Evolutionary conservation across 2,113 vertebrate genomes (phyloP).

Genomic region (Argyrosomus japonicus): DNA sequence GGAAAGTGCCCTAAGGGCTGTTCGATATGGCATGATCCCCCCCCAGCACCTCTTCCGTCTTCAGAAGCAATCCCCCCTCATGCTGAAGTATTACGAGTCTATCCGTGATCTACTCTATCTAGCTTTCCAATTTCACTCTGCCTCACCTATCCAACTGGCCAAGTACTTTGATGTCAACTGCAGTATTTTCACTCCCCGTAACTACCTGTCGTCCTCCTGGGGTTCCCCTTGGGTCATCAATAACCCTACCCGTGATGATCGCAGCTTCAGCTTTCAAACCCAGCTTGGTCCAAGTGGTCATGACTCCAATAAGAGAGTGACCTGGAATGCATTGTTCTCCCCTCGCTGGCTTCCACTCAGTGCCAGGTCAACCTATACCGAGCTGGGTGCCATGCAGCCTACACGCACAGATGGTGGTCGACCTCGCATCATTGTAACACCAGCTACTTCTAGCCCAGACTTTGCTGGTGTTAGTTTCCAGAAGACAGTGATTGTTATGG

Average conservation of each 20-base stretch:
- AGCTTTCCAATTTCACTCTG: slow-evolving; percentile 97
- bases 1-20: slow-evolving; percentile 86
- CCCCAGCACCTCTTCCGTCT: slow-evolving; percentile 93
- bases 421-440: slow-evolving; percentile 92
- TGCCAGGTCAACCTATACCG: slow-evolving; percentile 89
- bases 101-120: slow-evolving; percentile 93
- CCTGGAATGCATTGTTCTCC: slow-evolving; percentile 96
- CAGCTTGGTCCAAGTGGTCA: slow-evolving; percentile 94
- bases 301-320: slow-evolving; percentile 90
- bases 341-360: slow-evolving; percentile 94
- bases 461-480: slow-evolving; percentile 95
- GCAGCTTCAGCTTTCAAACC: slow-evolving; percentile 97
- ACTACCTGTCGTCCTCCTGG: slow-evolving; percentile 94
- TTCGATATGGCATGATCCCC: slow-evolving; percentile 96
- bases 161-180: slow-evolving; percentile 97
- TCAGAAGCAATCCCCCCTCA: slow-evolving; percentile 89
- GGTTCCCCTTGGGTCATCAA: slow-evolving; percentile 95
- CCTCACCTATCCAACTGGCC: slow-evolving; percentile 93
- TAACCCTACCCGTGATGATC: slow-evolving; percentile 95
- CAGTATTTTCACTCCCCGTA: slow-evolving; percentile 95
- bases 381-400: slow-evolving; percentile 87
- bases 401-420: slow-evolving; percentile 87
- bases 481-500: slow-evolving; percentile 94
- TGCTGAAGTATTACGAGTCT: slow-evolving; percentile 85
- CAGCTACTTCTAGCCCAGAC: slow-evolving; percentile 91